These are phyloP conservation scores for Myotis lucifugus DNA, from an alignment of 2,113 vertebrate species.

Conservation along the genomic window DNA sequence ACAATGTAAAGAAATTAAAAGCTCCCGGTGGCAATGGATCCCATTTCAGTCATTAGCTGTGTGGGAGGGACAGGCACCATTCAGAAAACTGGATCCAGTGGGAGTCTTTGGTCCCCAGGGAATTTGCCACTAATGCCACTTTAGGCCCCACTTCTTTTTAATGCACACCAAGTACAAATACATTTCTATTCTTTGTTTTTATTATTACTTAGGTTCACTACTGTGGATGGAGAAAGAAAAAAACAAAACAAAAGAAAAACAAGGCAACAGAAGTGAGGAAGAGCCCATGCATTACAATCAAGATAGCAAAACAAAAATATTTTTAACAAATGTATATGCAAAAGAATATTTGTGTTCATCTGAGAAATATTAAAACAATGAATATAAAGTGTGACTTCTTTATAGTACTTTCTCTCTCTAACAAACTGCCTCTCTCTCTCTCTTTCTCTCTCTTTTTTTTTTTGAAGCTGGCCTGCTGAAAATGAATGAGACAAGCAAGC, in stretches of 20 bases:
- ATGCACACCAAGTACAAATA: slow-evolving; percentile 83
- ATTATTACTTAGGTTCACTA: slow-evolving; percentile 83
- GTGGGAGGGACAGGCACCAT: slow-evolving; percentile 83
- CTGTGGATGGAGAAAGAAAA: background rate
- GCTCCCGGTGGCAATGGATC: slow-evolving; percentile 87
- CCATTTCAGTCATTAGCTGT: slow-evolving; percentile 87
- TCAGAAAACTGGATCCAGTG: slow-evolving; percentile 85
- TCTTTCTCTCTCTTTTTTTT: background rate
- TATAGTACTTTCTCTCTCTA: background rate
- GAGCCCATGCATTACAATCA: slow-evolving; percentile 50
- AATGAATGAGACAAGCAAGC: slow-evolving; percentile 88
- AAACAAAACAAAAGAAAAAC: background rate
- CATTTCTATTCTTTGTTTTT: slow-evolving; percentile 81
- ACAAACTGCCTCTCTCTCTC: too few species aligned
- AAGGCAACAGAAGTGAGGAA: background rate
- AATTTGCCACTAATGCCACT: slow-evolving; percentile 84
- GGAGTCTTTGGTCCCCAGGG: slow-evolving; percentile 83
- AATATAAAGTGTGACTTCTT: slow-evolving; percentile 71
- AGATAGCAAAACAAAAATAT: slow-evolving; percentile 46
- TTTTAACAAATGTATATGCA: background rate
- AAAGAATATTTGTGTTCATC: background rate
- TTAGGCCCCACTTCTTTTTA: slow-evolving; percentile 87
- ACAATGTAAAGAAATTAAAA: slow-evolving; percentile 90
- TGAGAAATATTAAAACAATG: slow-evolving; percentile 70
- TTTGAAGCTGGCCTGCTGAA: slow-evolving; percentile 80